Percentiles rank a stretch among this genome's conserved stretches.
These are phyloP conservation scores for Anthopleura sola DNA, from an alignment of 64 coral and sea anemone species.

Conservation along the genomic window DNA sequence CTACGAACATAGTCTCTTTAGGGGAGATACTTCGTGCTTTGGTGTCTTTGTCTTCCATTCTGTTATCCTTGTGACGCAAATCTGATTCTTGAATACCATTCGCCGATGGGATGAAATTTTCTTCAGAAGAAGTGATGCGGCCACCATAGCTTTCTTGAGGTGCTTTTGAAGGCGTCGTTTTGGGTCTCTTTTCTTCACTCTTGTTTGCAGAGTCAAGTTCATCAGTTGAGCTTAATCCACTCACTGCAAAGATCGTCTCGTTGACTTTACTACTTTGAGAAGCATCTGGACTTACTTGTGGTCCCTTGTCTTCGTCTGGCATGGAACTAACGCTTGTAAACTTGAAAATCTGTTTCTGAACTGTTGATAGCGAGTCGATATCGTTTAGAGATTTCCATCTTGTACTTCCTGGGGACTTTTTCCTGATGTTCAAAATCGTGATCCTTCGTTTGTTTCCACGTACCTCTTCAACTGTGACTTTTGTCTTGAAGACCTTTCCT, in stretches of 20 bases:
- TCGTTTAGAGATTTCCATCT: constrained; percentile 89
- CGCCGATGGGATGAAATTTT: not conserved
- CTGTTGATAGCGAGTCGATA: constrained; percentile 44
- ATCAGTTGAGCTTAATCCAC: constrained; percentile 6
- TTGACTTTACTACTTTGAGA: not conserved
- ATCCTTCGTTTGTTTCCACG: constrained; percentile 58
- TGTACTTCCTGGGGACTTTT: constrained; percentile 62
- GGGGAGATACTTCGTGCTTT: not conserved
- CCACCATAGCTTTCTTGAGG: not conserved
- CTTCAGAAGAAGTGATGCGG: not conserved
- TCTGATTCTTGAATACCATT: not conserved
- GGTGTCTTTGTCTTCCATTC: not conserved
- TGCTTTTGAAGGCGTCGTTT: not conserved
- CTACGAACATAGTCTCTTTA: not conserved
- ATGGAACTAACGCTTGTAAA: constrained; percentile 1
- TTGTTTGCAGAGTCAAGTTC: not conserved
- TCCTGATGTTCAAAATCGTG: constrained; percentile 74
- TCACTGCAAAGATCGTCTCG: constrained; percentile 41
- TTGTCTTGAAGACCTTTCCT: constrained; percentile 51
- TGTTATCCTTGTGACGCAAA: not conserved
- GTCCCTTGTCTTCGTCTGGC: not conserved
- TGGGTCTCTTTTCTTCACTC: not conserved
- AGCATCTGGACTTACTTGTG: not conserved
- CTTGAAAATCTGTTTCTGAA: not conserved
- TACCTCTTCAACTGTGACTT: constrained; percentile 75